Evolutionary conservation across 2,888 invertebrate species (phyloP), one percentile per base, ranked within the genome.

Genomic region (Macropis europaea): DNA sequence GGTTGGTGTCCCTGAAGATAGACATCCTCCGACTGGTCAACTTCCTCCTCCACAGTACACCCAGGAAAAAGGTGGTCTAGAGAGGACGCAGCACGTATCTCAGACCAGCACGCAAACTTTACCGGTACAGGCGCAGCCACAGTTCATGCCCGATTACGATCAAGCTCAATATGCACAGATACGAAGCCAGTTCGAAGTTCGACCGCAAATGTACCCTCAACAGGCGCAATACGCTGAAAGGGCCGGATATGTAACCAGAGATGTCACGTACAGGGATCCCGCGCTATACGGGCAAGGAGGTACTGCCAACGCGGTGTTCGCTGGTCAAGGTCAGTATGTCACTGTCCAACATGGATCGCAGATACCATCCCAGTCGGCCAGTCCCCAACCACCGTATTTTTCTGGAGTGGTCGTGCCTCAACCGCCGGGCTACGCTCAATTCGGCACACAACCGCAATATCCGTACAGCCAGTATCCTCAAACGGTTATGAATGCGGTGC

Each of bases 391-490:
- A 2, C 84, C 88, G 4, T 89, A 85, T 38, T 89, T 85, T 56
- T 79, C 87, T 0, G 82, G 85, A 2, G 82, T 88, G 0, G 84
- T 87, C 2, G 79, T 87, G 22, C 85, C 87, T 1, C 82, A 86
- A 17, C 80, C 83, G 11, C 45, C 76, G 0, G 71, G 64, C 42
- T 80, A 75, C 19, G 82, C 68, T 74, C 86, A 79, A 78, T 88
- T 85, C 71, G 77, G 62, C 36, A 77, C 70, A 45, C 87, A 76
- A 28, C 84, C 84, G n/a, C 87, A 84, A 40, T 88, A 86, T 45
- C 70, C 86, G 2, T 89, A 89, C 59, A 85, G 83, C 15, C 88
- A 88, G 54, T 88, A 87, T 61, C 87, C 89, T 3, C 88, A 89
- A 50, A 83, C 88, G 1, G 85, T 89, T 2, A 86, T 89, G 79